phyloP scores from a whole-genome alignment of 2,888 invertebrate species.

The Chymomyza fuscimana region DNA sequence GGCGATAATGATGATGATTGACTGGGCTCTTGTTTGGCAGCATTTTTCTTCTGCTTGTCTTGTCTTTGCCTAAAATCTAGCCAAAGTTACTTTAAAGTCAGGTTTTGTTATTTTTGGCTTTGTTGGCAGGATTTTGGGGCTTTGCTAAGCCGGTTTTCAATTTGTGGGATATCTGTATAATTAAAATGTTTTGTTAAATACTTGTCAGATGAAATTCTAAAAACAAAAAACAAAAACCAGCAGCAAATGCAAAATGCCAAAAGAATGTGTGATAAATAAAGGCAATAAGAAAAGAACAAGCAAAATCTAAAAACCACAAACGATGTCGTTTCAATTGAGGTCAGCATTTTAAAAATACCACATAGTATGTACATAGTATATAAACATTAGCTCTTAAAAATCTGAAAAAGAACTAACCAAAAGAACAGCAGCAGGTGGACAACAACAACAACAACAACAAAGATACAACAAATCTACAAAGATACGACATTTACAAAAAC shows the following conservation, averaged over 20 bases:
- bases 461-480: neutral
- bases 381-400: neutral
- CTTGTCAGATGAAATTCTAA: conserved; percentile 20
- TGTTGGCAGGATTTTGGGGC: conserved; percentile 54
- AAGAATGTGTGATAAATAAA: neutral
- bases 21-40: conserved; percentile 28
- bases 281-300: neutral
- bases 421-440: conserved; percentile 2
- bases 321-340: conserved; percentile 34
- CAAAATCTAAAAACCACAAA: conserved; percentile 7
- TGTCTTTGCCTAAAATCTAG: neutral
- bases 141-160: conserved; percentile 26
- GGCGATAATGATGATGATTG: conserved; percentile 56
- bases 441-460: neutral
- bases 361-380: neutral
- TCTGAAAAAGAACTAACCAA: neutral
- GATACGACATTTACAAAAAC: neutral
- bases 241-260: conserved; percentile 1
- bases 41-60: conserved; percentile 21
- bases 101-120: conserved; percentile 29
- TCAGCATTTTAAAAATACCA: conserved; percentile 28
- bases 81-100: neutral
- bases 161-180: conserved; percentile 27
- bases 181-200: conserved; percentile 37
- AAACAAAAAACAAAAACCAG: neutral